phyloP scores from a whole-genome alignment of 2,113 vertebrate genomes.

The Malaclemys terrapin region DNA sequence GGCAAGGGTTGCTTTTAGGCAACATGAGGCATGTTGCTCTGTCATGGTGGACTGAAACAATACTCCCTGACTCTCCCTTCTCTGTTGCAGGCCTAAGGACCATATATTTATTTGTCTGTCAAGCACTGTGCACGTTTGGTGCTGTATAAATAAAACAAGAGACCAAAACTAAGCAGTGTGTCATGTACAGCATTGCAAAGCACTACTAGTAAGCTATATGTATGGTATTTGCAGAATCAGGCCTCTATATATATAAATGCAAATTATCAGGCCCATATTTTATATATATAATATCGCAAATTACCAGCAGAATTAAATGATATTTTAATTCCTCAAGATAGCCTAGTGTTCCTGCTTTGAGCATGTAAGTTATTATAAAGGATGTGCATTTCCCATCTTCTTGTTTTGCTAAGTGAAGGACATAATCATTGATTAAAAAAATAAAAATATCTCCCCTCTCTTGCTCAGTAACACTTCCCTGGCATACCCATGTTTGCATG shows the following conservation, averaged over 20 bases:
- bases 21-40: neutral
- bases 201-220: neutral
- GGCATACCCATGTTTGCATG: neutral
- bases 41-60: neutral
- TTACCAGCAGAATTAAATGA: neutral
- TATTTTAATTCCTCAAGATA: neutral
- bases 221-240: no score
- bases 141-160: slow-evolving; percentile 26
- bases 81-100: neutral
- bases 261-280: no score
- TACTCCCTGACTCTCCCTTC: neutral
- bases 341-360: neutral
- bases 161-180: neutral
- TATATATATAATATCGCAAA: no score
- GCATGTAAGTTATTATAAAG: neutral
- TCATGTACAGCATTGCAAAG: neutral
- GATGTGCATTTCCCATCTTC: neutral
- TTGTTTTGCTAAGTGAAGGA: neutral
- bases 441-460: neutral
- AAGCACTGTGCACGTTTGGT: neutral
- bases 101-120: neutral
- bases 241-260: no score
- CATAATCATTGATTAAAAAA: neutral
- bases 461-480: neutral
- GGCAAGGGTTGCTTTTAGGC: slow-evolving; percentile 22